Conservation (phyloP, 64 coral and sea anemone genomes). For the Pocillopora damicornis region DNA sequence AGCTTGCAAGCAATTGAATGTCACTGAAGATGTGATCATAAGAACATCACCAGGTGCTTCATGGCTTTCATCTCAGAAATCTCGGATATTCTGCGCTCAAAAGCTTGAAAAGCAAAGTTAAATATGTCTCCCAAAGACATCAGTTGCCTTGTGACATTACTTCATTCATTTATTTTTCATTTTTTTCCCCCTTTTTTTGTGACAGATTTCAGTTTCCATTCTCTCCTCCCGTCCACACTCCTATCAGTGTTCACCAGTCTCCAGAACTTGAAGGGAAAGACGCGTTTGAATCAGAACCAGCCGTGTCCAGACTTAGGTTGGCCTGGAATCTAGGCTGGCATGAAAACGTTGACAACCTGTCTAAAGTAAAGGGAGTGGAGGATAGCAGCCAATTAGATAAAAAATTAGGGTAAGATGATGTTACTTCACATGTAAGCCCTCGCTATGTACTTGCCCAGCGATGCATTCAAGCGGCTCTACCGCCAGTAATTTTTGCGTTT, state of each 20-base stretch:
- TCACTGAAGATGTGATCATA: too few species aligned
- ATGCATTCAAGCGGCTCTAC: too few species aligned
- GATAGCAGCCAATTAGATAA: background rate
- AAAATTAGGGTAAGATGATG: constrained; percentile 19
- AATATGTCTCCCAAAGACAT: background rate
- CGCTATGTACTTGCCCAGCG: too few species aligned
- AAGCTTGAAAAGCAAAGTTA: too few species aligned
- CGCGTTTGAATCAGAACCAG: constrained; percentile 63
- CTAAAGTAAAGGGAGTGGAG: constrained; percentile 54
- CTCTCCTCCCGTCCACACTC: constrained; percentile 52
- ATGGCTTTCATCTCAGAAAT: too few species aligned
- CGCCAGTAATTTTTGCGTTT: too few species aligned
- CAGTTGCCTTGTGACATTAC: background rate
- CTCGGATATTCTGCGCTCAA: too few species aligned
- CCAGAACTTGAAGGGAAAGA: constrained; percentile 41
- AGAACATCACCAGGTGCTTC: too few species aligned
- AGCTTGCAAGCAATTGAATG: too few species aligned
- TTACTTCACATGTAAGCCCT: too few species aligned
- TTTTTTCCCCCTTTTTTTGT: background rate
- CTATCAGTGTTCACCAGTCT: constrained; percentile 44
- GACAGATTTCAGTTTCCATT: constrained; percentile 85
- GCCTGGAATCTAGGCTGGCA: constrained; percentile 93
- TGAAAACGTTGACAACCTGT: constrained; percentile 61
- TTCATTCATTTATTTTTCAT: background rate
- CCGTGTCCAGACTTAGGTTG: constrained; percentile 76